Evolutionary conservation across 2,797 vertebrate species (phyloP), one percentile per base, ranked within the genome.

Genomic region (Smutsia gigantea): DNA sequence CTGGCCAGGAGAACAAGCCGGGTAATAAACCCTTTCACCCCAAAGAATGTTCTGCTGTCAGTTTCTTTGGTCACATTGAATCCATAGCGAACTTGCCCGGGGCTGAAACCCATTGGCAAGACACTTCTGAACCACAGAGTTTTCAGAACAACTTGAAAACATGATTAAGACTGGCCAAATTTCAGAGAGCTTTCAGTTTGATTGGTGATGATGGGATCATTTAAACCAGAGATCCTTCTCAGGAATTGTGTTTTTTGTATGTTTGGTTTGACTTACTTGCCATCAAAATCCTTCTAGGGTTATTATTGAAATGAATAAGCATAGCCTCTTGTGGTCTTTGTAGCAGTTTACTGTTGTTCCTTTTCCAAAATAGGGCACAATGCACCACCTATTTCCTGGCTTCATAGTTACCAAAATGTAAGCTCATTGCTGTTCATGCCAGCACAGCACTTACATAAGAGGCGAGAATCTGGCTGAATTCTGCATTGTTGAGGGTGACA

Each of bases 71-170:
- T 39, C 6, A 0, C 39, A 39, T 39, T 39, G 39, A 39, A 39
- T 39, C 39, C 39, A 39, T 39, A 39, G 39, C 39, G 39, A 39
- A 39, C 39, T 39, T 39, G 39, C 6, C 39, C 7, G 39, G 39
- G 39, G 39, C 39, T 39, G 39, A 39, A 39, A 39, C 39, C 39
- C 39, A 39, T 39, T 39, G 39, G 39, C 39, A 39, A 39, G 6
- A 39, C 39, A 39, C 39, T 69, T 94, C 46, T 23, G 81, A 93
- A 74, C 19, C 37, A 74, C 8, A 82, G 27, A 64, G 14, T 83
- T 93, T 94, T 84, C 63, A 77, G 81, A 96, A 69, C 55, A 69
- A 63, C 27, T 77, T 72, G 75, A 92, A 96, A 96, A 83, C 34
- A 46, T 61, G 46, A 68, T 74, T 51, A 90, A 87, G 72, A 46